A percentile compares a stretch with the other conserved stretches of the same genome.
Conservation (phyloP, 2,888 invertebrate genomes). For the Abrostola tripartita region DNA sequence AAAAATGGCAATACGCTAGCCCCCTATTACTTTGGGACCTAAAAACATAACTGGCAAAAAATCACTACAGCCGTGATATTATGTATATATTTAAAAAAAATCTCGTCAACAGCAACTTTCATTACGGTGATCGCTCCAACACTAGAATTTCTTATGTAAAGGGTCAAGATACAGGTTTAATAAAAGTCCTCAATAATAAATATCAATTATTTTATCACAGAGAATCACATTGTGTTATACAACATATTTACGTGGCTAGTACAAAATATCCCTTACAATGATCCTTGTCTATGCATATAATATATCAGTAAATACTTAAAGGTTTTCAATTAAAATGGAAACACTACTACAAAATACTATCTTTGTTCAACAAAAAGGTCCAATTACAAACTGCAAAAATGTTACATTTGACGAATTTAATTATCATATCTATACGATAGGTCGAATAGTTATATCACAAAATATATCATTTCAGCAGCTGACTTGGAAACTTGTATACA, state of each 20-base stretch:
- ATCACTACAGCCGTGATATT: too few species aligned
- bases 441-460: not conserved
- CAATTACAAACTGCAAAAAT: conserved; percentile 44
- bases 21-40: too few species aligned
- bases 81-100: too few species aligned
- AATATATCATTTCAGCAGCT: conserved; percentile 29
- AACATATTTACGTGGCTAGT: conserved; percentile 87
- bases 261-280: conserved; percentile 83
- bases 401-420: conserved; percentile 2
- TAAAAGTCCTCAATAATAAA: conserved; percentile 78
- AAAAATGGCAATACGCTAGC: too few species aligned
- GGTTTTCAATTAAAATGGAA: conserved; percentile 68
- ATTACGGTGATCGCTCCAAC: too few species aligned
- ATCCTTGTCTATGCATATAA: conserved; percentile 71
- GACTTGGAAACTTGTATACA: conserved; percentile 12
- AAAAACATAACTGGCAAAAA: too few species aligned
- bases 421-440: not conserved
- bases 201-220: conserved; percentile 88
- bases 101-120: too few species aligned
- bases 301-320: conserved; percentile 65
- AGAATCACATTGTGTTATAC: conserved; percentile 88
- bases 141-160: not conserved
- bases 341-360: conserved; percentile 77
- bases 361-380: conserved; percentile 60
- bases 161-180: conserved; percentile 48